phyloP scores from a whole-genome alignment of 2,797 vertebrate species.

The Strix occidentalis region DNA sequence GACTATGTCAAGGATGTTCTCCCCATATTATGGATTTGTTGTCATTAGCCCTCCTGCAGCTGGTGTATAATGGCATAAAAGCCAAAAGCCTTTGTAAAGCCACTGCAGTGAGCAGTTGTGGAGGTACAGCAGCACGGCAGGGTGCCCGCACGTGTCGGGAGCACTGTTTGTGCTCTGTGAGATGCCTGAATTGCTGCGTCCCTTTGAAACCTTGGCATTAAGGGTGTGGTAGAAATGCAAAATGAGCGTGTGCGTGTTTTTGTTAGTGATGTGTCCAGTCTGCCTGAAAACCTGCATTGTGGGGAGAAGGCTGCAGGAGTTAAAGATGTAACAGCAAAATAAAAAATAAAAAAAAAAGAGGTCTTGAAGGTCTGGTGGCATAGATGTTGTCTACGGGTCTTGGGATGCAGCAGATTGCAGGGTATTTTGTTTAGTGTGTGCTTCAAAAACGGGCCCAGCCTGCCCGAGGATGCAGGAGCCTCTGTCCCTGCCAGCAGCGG shows the following conservation, averaged over 20 bases:
- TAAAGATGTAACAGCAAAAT: not conserved
- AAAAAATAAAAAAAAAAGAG: not conserved
- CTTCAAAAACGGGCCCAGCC: not conserved
- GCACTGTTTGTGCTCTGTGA: not conserved
- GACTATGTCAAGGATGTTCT: not conserved
- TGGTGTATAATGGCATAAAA: not conserved
- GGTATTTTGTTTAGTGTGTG: not conserved
- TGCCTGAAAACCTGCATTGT: not conserved
- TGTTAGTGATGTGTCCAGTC: not conserved
- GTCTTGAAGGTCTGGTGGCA: not conserved
- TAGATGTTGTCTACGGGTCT: not conserved
- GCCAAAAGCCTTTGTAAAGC: not conserved
- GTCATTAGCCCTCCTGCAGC: not conserved
- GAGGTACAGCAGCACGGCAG: fast-evolving
- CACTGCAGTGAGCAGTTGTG: not conserved
- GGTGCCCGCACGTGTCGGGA: fast-evolving
- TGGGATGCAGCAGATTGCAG: not conserved
- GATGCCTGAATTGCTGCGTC: not conserved
- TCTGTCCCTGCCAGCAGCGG: not conserved
- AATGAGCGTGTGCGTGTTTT: too few relatives aligned
- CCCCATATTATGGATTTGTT: not conserved
- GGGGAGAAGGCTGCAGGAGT: not conserved
- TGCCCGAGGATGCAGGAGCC: not conserved
- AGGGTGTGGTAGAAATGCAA: not conserved
- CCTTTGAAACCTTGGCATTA: not conserved